A percentile compares a stretch with the other conserved stretches of the same genome.
These are phyloP conservation scores for Podocnemis expansa DNA, from an alignment of 2,113 vertebrate genomes.

Conservation along the genomic window DNA sequence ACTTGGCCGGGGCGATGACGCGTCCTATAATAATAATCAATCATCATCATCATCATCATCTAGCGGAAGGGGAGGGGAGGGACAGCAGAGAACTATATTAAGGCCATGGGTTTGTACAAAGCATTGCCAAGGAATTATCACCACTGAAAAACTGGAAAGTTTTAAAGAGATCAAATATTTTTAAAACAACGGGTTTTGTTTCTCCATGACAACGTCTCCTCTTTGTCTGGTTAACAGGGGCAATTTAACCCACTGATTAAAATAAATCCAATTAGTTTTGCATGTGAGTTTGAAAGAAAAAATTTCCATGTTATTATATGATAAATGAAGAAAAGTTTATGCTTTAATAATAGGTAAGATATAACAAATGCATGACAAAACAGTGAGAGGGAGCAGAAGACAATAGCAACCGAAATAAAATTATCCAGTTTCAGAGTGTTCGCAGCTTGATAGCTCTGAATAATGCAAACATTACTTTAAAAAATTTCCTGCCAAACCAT, in stretches of 20 bases:
- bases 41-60: no score
- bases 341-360: background rate
- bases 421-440: fast-evolving
- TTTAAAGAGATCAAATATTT: background rate
- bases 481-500: background rate
- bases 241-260: background rate
- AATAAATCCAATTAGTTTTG: background rate
- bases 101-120: background rate
- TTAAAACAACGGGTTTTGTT: background rate
- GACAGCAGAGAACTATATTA: background rate
- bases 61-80: background rate
- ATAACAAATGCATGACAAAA: fast-evolving
- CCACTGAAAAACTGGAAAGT: background rate
- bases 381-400: background rate
- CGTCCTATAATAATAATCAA: slow-evolving; percentile 80
- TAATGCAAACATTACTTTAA: background rate
- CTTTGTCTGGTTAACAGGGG: background rate
- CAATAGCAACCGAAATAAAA: background rate
- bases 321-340: background rate
- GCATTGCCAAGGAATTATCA: background rate
- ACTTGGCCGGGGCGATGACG: slow-evolving; percentile 84
- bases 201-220: background rate
- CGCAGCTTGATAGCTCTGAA: background rate
- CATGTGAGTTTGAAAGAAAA: background rate
- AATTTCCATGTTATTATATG: background rate